These are phyloP conservation scores for Amphipoea oculea DNA, from an alignment of 2,888 invertebrate species.

Conservation along the genomic window DNA sequence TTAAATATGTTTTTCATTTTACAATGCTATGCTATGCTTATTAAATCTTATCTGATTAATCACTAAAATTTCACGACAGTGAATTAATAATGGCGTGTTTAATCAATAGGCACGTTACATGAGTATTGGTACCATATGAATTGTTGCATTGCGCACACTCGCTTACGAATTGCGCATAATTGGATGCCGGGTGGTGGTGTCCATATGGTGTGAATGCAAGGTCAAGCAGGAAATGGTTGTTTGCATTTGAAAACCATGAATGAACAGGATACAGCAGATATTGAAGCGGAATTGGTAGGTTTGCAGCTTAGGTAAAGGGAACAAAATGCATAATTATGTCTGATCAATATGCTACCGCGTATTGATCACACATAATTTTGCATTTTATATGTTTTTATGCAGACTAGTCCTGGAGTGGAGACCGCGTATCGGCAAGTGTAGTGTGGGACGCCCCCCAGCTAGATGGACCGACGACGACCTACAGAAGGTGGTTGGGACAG, in stretches of 20 bases:
- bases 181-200: neutral
- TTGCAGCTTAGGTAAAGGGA: neutral
- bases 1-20: neutral
- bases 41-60: neutral
- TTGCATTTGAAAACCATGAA: neutral
- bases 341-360: too few relatives aligned
- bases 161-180: constrained; percentile 17
- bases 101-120: too few relatives aligned
- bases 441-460: too few relatives aligned
- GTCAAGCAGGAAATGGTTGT: constrained; percentile 1
- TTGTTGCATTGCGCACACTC: neutral
- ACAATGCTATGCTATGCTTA: neutral
- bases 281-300: neutral
- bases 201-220: neutral
- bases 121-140: neutral
- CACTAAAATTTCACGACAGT: neutral
- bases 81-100: neutral
- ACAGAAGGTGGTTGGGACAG: too few relatives aligned
- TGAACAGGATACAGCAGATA: neutral
- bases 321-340: too few relatives aligned
- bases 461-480: too few relatives aligned
- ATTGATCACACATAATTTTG: too few relatives aligned
- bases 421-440: too few relatives aligned
- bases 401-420: too few relatives aligned
- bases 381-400: too few relatives aligned